These are phyloP conservation scores for Cyclina sinensis DNA, from an alignment of 1,140 invertebrate species.

Conservation along the genomic window DNA sequence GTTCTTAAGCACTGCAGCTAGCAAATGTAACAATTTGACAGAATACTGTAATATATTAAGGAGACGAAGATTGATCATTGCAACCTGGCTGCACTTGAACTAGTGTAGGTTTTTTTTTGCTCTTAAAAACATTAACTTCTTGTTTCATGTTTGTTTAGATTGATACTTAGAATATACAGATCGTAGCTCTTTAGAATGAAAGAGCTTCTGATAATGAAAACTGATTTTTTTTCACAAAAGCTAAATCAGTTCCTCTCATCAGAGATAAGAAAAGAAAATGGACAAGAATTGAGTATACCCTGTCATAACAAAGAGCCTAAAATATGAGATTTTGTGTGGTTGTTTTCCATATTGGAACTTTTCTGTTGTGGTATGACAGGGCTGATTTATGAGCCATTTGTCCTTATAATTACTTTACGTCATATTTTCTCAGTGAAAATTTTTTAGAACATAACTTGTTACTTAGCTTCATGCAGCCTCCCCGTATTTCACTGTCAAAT, in stretches of 20 bases:
- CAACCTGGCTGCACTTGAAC: too few species aligned
- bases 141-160: too few species aligned
- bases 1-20: too few species aligned
- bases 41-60: too few species aligned
- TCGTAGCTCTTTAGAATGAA: too few species aligned
- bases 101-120: too few species aligned
- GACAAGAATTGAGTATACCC: not conserved
- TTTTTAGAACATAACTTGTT: slow-evolving; percentile 54
- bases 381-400: slow-evolving; percentile 52
- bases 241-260: too few species aligned
- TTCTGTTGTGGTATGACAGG: slow-evolving; percentile 52
- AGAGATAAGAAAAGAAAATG: not conserved
- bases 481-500: slow-evolving; percentile 19
- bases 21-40: too few species aligned
- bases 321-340: slow-evolving; percentile 12
- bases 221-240: not conserved
- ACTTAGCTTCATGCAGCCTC: slow-evolving; percentile 41
- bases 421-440: slow-evolving; percentile 53
- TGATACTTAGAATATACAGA: too few species aligned
- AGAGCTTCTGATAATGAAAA: not conserved
- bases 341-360: not conserved
- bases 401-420: slow-evolving; percentile 62
- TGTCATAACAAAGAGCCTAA: not conserved
- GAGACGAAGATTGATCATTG: too few species aligned
- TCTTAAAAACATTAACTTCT: too few species aligned